A percentile compares a stretch with the other conserved stretches of the same genome.
phyloP scores from a whole-genome alignment of 2,888 invertebrate genomes.

The Cylindroiulus punctatus region DNA sequence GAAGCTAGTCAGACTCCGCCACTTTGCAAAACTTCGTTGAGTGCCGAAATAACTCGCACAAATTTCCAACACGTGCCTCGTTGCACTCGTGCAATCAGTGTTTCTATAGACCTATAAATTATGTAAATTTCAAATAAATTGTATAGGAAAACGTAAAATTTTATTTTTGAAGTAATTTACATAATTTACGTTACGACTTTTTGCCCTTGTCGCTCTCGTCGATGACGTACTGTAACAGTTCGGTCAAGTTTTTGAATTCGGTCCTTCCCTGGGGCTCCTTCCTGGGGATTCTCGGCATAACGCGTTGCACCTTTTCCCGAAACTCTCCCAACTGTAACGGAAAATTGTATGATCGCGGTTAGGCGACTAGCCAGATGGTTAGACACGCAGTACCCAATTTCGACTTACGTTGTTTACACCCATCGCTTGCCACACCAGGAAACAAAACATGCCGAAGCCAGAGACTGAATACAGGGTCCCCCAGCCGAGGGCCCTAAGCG shows the following conservation, averaged over 20 bases:
- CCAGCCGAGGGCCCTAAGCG: constrained; percentile 85
- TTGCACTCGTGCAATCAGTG: background rate
- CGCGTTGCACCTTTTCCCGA: constrained; percentile 79
- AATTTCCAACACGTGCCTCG: background rate
- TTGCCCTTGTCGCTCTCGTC: constrained; percentile 64
- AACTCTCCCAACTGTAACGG: constrained; percentile 81
- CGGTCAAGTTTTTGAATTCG: constrained; percentile 86
- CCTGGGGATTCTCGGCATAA: constrained; percentile 80
- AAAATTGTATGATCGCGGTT: no score
- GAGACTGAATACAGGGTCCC: constrained; percentile 87
- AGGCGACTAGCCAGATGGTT: no score
- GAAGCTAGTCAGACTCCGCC: no score
- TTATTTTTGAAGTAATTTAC: no score
- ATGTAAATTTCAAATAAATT: constrained; percentile 29
- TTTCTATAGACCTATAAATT: background rate
- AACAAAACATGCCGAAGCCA: constrained; percentile 83
- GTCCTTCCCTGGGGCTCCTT: constrained; percentile 83
- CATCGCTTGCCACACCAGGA: constrained; percentile 86
- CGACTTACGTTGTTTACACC: constrained; percentile 82
- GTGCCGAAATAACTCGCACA: background rate
- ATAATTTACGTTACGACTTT: constrained; percentile 56
- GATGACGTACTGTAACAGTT: constrained; percentile 80
- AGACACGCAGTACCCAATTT: no score
- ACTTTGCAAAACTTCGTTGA: background rate
- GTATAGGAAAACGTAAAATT: constrained; percentile 33